Percentiles rank a stretch among this genome's conserved stretches.
These are phyloP conservation scores for Cinclus mexicanus DNA, from an alignment of 2,113 vertebrate species.

Conservation along the genomic window DNA sequence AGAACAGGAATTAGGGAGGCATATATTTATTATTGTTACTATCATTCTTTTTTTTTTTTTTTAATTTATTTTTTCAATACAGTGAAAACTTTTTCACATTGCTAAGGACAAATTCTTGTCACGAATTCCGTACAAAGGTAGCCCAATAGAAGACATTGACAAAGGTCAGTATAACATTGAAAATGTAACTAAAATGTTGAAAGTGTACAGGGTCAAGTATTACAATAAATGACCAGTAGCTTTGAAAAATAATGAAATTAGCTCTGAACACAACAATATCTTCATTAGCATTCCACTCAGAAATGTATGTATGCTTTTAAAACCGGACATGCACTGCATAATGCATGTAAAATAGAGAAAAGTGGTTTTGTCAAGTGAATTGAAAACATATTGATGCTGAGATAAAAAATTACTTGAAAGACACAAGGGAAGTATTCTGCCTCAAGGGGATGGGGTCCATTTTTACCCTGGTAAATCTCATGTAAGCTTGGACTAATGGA, in stretches of 20 bases:
- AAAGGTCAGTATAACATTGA: background rate
- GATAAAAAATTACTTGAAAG: background rate
- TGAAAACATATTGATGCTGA: background rate
- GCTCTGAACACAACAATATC: background rate
- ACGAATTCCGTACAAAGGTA: background rate
- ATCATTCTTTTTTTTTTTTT: fast-evolving
- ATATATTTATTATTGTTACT: background rate
- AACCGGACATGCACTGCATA: background rate
- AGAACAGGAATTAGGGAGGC: background rate
- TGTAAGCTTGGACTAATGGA: background rate
- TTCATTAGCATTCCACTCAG: background rate
- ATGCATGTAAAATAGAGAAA: background rate
- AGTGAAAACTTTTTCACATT: background rate
- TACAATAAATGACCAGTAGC: background rate
- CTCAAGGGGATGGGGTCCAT: background rate
- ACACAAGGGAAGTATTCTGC: background rate
- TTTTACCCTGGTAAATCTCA: background rate
- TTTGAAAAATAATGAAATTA: background rate
- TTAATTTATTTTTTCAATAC: background rate
- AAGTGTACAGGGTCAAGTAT: background rate
- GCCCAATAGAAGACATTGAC: background rate
- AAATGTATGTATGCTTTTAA: background rate
- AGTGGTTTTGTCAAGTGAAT: conserved; percentile 3
- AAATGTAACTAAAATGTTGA: background rate
- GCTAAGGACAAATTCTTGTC: background rate